A percentile compares a stretch with the other conserved stretches of the same genome.
These are phyloP conservation scores for Caenorhabditis sp. DNA, from an alignment of 2,888 invertebrate species.

Conservation along the genomic window DNA sequence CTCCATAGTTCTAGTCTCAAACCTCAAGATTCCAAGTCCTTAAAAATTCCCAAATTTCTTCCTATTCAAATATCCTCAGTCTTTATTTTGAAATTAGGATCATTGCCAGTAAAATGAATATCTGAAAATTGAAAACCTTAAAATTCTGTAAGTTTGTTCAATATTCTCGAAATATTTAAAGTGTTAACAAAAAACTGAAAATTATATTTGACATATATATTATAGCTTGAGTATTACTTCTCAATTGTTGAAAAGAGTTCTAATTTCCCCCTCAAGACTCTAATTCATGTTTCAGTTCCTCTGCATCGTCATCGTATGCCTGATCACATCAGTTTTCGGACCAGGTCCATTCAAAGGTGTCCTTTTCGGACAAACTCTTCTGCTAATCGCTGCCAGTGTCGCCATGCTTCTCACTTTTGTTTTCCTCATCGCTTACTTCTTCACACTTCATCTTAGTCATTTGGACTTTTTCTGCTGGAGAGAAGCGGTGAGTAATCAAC, in stretches of 20 bases:
- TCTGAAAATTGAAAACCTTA: no score
- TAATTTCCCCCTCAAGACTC: background rate
- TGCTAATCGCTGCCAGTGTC: conserved; percentile 63
- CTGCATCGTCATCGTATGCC: conserved; percentile 59
- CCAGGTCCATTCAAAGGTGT: conserved; percentile 69
- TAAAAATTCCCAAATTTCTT: no score
- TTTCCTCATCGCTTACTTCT: conserved; percentile 67
- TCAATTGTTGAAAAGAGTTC: background rate
- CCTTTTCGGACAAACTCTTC: conserved; percentile 68
- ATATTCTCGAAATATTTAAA: no score
- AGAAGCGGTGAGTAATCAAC: conserved; percentile 43
- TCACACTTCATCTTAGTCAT: conserved; percentile 62
- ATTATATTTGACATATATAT: no score
- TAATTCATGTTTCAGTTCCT: conserved; percentile 50
- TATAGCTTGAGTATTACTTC: no score
- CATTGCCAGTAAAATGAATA: no score
- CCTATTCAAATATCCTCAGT: no score
- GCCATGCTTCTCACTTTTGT: conserved; percentile 67
- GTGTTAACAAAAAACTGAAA: no score
- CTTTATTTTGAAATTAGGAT: no score
- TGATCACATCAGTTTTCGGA: conserved; percentile 67
- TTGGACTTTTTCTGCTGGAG: conserved; percentile 68
- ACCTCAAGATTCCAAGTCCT: no score
- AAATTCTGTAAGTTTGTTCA: no score
- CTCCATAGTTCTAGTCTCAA: no score